These are phyloP conservation scores for Microcaecilia unicolor DNA, from an alignment of 2,797 vertebrate species.

Conservation along the genomic window DNA sequence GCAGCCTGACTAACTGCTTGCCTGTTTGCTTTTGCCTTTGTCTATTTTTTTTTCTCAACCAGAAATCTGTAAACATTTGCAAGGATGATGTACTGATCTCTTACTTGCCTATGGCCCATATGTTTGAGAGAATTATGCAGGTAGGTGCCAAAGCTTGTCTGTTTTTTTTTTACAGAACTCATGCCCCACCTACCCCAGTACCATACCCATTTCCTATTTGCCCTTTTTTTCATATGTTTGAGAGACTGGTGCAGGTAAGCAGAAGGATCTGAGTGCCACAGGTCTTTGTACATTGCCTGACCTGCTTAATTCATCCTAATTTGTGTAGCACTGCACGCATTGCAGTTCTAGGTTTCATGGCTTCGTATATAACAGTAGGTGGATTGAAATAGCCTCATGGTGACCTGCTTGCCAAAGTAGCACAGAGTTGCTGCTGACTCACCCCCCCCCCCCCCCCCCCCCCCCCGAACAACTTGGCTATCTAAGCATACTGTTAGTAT, in stretches of 20 bases:
- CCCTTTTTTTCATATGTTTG: slow-evolving; percentile 71
- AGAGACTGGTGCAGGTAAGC: slow-evolving; percentile 68
- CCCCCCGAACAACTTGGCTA: no score
- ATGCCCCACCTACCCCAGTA: slow-evolving; percentile 47
- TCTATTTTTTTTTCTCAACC: slow-evolving; percentile 22
- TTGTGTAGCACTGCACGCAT: no score
- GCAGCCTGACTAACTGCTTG: neutral
- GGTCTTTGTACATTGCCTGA: no score
- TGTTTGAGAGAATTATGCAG: slow-evolving; percentile 92
- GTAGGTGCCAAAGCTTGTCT: slow-evolving; percentile 43
- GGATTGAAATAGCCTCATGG: no score
- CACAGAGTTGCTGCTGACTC: no score
- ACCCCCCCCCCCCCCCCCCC: no score
- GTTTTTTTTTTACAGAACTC: slow-evolving; percentile 46
- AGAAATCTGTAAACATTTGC: slow-evolving; percentile 44
- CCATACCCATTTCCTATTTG: slow-evolving; percentile 67
- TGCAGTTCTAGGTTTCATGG: no score
- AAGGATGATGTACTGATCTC: slow-evolving; percentile 78
- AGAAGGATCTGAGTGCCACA: no score
- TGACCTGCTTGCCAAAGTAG: no score
- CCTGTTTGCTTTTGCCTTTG: slow-evolving; percentile 7
- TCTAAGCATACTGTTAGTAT: no score
- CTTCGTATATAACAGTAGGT: no score
- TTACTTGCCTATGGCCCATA: slow-evolving; percentile 90
- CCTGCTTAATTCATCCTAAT: no score